Conservation (phyloP, 2,888 invertebrate genomes). For the Clepsis dumicolana region DNA sequence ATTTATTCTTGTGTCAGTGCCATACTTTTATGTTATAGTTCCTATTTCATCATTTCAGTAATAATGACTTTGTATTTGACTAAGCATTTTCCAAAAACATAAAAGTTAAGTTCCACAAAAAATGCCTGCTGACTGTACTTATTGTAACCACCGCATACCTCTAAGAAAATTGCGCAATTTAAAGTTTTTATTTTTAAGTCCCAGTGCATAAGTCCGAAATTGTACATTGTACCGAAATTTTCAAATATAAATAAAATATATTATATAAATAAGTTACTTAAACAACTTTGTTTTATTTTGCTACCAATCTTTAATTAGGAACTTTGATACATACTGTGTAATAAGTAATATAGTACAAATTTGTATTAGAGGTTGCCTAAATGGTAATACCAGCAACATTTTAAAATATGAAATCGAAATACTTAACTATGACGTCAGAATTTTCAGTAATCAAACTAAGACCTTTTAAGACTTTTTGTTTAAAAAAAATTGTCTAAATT, state of each 20-base stretch:
- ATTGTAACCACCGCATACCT: conserved; percentile 29
- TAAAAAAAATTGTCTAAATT: no score
- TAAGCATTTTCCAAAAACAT: background rate
- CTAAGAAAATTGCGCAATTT: conserved; percentile 23
- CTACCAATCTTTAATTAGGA: background rate
- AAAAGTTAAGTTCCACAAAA: background rate
- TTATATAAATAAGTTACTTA: conserved; percentile 82
- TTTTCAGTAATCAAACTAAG: no score
- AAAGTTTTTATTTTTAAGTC: conserved; percentile 59
- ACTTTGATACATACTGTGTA: background rate
- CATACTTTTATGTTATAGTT: background rate
- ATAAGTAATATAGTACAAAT: no score
- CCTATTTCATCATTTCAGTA: background rate
- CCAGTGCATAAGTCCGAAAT: conserved; percentile 68
- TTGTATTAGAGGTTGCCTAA: no score
- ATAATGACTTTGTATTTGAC: background rate
- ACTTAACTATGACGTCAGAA: no score
- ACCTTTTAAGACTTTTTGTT: no score
- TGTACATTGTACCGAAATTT: conserved; percentile 83
- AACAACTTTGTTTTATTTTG: conserved; percentile 59
- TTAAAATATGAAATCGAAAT: no score
- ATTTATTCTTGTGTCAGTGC: background rate
- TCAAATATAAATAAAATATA: conserved; percentile 73
- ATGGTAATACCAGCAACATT: no score
- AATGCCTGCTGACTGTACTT: conserved; percentile 11